Evolutionary conservation across 1,140 invertebrate genomes (phyloP).

Genomic region (Lasioglossum albipes): DNA sequence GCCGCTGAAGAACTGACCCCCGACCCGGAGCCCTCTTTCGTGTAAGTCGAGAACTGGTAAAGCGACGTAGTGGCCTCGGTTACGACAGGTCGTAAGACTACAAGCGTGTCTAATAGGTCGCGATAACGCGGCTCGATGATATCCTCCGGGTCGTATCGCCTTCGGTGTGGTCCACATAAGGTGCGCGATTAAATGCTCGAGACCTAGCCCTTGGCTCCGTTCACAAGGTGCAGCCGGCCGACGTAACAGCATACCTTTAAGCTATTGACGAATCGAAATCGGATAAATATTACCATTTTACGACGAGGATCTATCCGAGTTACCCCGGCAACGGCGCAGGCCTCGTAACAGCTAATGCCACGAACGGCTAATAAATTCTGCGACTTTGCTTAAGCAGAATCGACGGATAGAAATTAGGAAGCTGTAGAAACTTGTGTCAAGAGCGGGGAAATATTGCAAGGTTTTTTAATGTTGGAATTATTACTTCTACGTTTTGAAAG

Average conservation of each 20-base stretch:
- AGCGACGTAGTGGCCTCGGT: conserved; percentile 63
- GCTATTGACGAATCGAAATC: not conserved
- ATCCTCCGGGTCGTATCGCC: conserved; percentile 65
- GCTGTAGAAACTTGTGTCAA: too few relatives aligned
- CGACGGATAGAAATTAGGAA: too few relatives aligned
- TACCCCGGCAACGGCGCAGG: too few relatives aligned
- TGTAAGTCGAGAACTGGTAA: conserved; percentile 64
- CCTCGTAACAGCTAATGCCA: too few relatives aligned
- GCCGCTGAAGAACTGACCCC: conserved; percentile 43
- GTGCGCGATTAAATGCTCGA: conserved; percentile 56
- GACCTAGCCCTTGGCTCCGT: conserved; percentile 5
- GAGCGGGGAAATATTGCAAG: too few relatives aligned
- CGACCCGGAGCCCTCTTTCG: conserved; percentile 51
- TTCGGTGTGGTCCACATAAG: conserved; percentile 69
- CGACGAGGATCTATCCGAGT: not conserved
- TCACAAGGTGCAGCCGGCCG: conserved; percentile 6
- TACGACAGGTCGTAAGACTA: conserved; percentile 71
- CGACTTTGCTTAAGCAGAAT: too few relatives aligned
- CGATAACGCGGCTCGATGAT: conserved; percentile 72
- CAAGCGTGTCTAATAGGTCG: conserved; percentile 71
- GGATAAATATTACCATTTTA: conserved; percentile 26
- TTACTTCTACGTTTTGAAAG: too few relatives aligned
- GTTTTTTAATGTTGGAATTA: too few relatives aligned
- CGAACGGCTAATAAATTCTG: too few relatives aligned
- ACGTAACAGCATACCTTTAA: not conserved